A percentile compares a stretch with the other conserved stretches of the same genome.
Conservation (phyloP, 2,113 vertebrate genomes). For the Cyprinus carpio region DNA sequence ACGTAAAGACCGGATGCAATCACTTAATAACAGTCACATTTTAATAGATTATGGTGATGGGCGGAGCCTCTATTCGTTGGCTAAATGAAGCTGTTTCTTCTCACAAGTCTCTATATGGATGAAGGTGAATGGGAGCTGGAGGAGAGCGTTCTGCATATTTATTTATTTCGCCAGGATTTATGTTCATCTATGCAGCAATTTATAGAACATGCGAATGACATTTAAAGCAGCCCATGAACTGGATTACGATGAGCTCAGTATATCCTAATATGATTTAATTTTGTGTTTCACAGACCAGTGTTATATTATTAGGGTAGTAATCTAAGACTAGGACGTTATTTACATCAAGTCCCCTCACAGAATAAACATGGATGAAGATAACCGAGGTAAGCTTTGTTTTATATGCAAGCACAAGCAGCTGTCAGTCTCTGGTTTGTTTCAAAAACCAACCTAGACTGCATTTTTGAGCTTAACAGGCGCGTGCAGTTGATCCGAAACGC, state of each 20-base stretch:
- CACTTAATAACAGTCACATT: background rate
- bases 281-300: background rate
- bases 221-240: background rate
- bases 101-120: background rate
- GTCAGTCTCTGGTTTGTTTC: background rate
- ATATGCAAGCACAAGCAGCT: conserved; percentile 22
- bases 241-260: background rate
- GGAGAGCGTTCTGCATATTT: background rate
- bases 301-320: background rate
- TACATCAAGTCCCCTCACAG: background rate
- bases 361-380: conserved; percentile 75
- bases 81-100: conserved; percentile 12
- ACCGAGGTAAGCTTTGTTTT: conserved; percentile 68
- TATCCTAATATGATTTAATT: background rate
- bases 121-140: background rate
- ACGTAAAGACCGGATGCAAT: background rate
- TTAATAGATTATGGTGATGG: conserved; percentile 14
- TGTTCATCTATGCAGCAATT: background rate
- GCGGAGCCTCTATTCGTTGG: conserved; percentile 12
- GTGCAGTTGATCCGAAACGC: no score
- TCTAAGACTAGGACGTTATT: background rate
- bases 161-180: conserved; percentile 19
- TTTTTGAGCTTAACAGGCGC: background rate
- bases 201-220: conserved; percentile 15
- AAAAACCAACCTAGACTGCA: background rate